phyloP scores from a whole-genome alignment of 2,113 vertebrate genomes.

The Erythrolamprus reginae region DNA sequence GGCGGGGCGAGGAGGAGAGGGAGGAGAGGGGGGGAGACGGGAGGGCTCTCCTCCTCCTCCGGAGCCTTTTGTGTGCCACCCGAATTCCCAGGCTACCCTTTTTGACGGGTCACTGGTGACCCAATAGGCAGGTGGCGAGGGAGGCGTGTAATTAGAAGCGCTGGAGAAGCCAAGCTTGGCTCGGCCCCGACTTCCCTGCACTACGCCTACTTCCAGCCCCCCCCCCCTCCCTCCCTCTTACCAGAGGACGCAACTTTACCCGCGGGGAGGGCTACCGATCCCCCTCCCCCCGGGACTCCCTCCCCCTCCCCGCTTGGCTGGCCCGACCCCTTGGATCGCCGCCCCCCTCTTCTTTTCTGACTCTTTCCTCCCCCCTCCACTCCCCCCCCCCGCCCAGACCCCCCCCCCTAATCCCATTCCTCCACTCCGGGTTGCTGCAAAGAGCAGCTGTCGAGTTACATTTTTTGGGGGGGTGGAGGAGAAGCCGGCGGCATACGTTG shows the following conservation, averaged over 20 bases:
- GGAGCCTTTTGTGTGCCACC: constrained; percentile 75
- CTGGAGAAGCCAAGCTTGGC: constrained; percentile 52
- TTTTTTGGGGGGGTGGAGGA: constrained; percentile 75
- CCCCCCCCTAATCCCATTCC: constrained; percentile 71
- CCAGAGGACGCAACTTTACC: not conserved
- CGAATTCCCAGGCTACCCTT: constrained; percentile 98
- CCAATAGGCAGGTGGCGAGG: constrained; percentile 94
- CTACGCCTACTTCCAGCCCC: constrained; percentile 29
- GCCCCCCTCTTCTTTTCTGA: not conserved
- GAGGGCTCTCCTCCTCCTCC: constrained; percentile 70
- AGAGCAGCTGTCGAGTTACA: constrained; percentile 83
- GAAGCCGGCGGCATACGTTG: constrained; percentile 80
- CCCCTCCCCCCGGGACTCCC: not conserved
- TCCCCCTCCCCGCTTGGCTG: not conserved
- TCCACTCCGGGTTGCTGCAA: constrained; percentile 76
- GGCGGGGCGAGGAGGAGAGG: constrained; percentile 34
- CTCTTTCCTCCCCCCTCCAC: too few relatives aligned
- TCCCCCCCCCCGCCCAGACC: constrained; percentile 15
- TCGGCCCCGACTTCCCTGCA: constrained; percentile 35
- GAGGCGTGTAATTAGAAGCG: constrained; percentile 90
- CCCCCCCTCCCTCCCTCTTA: constrained; percentile 35
- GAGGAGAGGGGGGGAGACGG: constrained; percentile 43
- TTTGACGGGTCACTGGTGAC: constrained; percentile 98
- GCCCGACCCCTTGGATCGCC: not conserved
- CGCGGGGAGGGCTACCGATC: not conserved